Evolutionary conservation across 1,140 invertebrate genomes (phyloP).

Genomic region (Eriosoma lanigerum): DNA sequence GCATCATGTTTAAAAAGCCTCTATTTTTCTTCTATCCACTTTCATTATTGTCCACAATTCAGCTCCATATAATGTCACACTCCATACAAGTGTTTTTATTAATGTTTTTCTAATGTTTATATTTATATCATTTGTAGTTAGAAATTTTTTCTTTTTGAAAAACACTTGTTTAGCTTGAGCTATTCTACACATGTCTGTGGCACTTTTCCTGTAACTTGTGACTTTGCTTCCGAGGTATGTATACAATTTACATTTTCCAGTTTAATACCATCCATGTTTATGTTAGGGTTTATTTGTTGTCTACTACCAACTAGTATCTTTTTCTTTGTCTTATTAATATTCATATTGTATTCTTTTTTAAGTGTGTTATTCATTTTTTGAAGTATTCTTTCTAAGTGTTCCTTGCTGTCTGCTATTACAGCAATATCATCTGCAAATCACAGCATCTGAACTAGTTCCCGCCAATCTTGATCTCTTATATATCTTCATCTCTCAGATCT

Average conservation of each 20-base stretch:
- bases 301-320: constrained; percentile 33
- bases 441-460: no score
- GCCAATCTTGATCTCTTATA: not conserved
- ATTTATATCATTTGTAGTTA: constrained; percentile 15
- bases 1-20: constrained; percentile 56
- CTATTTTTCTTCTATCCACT: constrained; percentile 52
- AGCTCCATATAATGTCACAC: constrained; percentile 40
- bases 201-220: constrained; percentile 25
- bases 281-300: not conserved
- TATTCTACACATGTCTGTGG: not conserved
- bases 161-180: constrained; percentile 19
- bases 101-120: constrained; percentile 31
- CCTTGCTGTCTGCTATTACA: no score
- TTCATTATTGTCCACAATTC: constrained; percentile 55
- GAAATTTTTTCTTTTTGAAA: constrained; percentile 39
- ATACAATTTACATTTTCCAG: not conserved
- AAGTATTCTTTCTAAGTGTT: no score
- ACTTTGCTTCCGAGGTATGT: constrained; percentile 29
- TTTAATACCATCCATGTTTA: not conserved
- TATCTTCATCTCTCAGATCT: no score
- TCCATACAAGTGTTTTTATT: constrained; percentile 41
- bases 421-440: no score
- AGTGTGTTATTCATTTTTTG: constrained; percentile 32
- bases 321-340: constrained; percentile 36
- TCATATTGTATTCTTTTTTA: constrained; percentile 35